phyloP scores from a whole-genome alignment of 2,113 vertebrate species.

The Ptilorrhoa leucosticta region DNA sequence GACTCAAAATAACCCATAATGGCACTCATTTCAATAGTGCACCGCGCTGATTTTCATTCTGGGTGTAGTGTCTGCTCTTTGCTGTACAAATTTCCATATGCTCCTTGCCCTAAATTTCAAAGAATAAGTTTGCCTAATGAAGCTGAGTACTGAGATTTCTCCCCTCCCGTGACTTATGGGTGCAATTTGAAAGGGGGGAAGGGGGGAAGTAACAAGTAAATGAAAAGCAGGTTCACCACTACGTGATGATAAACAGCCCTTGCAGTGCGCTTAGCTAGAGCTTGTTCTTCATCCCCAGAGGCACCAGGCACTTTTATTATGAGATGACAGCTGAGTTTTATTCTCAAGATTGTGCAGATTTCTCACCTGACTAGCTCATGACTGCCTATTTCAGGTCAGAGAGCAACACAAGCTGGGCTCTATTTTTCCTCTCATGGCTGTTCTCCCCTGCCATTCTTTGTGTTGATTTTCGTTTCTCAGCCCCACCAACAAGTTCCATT shows the following conservation, averaged over 20 bases:
- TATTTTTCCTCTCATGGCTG: not conserved
- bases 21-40: conserved; percentile 22
- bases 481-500: not conserved
- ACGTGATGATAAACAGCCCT: not conserved
- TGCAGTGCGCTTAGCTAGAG: not conserved
- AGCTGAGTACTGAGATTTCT: conserved; percentile 21
- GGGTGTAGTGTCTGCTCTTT: not conserved
- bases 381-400: not conserved
- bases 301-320: not conserved
- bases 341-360: not conserved
- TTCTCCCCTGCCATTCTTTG: not conserved
- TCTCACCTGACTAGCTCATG: not conserved
- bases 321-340: conserved; percentile 5
- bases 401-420: not conserved
- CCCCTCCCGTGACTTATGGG: not conserved
- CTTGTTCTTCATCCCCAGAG: not conserved
- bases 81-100: conserved; percentile 52
- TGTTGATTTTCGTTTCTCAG: not conserved
- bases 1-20: conserved; percentile 13
- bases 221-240: not conserved
- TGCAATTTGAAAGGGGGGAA: not conserved
- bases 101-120: conserved; percentile 59
- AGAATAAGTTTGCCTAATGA: conserved; percentile 43
- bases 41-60: conserved; percentile 37
- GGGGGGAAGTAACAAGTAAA: not conserved